A percentile compares a stretch with the other conserved stretches of the same genome.
Evolutionary conservation across 2,113 vertebrate genomes (phyloP).

Genomic region (Gymnogyps californianus): DNA sequence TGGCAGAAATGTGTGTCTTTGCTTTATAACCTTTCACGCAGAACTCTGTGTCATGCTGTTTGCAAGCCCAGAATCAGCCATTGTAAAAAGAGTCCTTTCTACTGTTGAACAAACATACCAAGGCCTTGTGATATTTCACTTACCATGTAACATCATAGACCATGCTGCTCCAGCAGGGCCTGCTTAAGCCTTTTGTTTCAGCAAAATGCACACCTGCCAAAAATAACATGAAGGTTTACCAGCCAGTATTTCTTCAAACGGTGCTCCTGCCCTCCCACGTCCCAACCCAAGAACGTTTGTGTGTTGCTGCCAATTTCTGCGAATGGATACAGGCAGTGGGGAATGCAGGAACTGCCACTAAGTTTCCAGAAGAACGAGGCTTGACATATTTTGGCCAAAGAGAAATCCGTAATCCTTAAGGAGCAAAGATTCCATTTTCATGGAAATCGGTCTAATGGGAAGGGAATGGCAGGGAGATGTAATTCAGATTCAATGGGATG

Average conservation of each 20-base stretch:
- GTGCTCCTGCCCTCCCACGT: not conserved
- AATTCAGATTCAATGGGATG: not conserved
- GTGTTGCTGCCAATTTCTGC: not conserved
- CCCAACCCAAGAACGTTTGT: not conserved
- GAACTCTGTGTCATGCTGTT: not conserved
- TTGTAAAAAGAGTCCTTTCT: not conserved
- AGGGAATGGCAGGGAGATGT: not conserved
- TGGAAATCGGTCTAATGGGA: not conserved
- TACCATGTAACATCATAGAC: not conserved
- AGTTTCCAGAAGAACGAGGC: not conserved
- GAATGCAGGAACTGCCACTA: not conserved
- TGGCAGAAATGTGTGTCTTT: not conserved
- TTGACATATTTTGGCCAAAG: not conserved
- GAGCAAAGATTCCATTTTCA: not conserved
- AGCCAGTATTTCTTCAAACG: not conserved
- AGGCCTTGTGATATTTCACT: not conserved
- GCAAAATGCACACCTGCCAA: not conserved
- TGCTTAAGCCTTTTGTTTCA: constrained; percentile 14
- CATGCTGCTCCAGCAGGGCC: not conserved
- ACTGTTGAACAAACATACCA: not conserved
- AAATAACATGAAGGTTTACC: not conserved
- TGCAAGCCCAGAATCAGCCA: not conserved
- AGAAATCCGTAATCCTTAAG: not conserved
- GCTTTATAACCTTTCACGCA: not conserved
- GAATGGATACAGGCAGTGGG: not conserved